These are phyloP conservation scores for Ornithorhynchus anatinus DNA, from an alignment of 2,113 vertebrate genomes.

Conservation along the genomic window DNA sequence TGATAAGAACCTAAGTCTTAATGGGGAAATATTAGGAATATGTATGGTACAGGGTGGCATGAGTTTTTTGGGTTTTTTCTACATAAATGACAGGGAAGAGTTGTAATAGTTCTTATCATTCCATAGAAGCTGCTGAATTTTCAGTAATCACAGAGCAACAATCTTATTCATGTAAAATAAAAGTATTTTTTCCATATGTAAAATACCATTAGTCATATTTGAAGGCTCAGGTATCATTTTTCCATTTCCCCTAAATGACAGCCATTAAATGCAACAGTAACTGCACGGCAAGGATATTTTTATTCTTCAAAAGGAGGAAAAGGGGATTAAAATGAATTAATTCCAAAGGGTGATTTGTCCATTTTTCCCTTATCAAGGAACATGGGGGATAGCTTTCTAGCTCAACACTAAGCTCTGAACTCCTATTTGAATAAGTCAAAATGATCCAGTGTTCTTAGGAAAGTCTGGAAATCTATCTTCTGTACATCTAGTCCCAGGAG, in stretches of 20 bases:
- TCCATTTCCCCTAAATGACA: constrained; percentile 78
- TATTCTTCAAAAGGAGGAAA: constrained; percentile 79
- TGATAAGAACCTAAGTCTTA: constrained; percentile 41
- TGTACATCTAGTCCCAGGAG: constrained; percentile 84
- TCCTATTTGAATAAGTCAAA: constrained; percentile 93
- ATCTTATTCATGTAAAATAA: constrained; percentile 68
- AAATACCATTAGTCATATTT: constrained; percentile 76
- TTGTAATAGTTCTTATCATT: constrained; percentile 54
- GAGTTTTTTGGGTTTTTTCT: constrained; percentile 53
- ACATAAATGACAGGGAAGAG: constrained; percentile 52
- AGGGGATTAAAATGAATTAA: constrained; percentile 86
- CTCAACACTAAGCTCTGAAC: constrained; percentile 81
- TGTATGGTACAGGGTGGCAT: too few species aligned
- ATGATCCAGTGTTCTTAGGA: constrained; percentile 75
- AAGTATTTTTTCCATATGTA: constrained; percentile 67
- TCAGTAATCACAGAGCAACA: constrained; percentile 63
- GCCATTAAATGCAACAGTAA: constrained; percentile 75
- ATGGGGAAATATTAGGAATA: constrained; percentile 56
- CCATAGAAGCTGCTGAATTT: constrained; percentile 60
- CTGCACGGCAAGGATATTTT: constrained; percentile 79
- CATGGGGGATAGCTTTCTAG: constrained; percentile 78
- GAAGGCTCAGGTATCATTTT: constrained; percentile 73
- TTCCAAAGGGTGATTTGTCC: constrained; percentile 83
- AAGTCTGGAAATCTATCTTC: constrained; percentile 79
- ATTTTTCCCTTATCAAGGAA: constrained; percentile 69